Evolutionary conservation across 2,797 vertebrate genomes (phyloP).

Genomic region (Pseudomugil tenellus): DNA sequence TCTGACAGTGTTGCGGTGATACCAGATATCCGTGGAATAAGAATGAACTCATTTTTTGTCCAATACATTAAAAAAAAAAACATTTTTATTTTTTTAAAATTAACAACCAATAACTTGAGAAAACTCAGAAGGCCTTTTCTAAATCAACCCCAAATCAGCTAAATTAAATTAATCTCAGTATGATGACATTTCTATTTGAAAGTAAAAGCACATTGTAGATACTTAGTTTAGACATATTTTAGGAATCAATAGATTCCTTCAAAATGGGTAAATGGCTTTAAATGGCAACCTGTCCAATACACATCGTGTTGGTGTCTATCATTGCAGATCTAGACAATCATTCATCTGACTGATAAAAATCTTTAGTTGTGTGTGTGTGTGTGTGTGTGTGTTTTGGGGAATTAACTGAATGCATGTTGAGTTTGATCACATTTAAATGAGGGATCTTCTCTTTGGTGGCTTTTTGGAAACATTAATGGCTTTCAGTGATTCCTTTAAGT

Average conservation of each 20-base stretch:
- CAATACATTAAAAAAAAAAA: neutral
- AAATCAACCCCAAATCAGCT: neutral
- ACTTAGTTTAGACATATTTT: neutral
- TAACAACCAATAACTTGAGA: neutral
- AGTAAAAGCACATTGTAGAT: neutral
- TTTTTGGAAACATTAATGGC: neutral
- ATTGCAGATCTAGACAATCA: neutral
- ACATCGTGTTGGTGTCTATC: neutral
- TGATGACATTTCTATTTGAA: neutral
- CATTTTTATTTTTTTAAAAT: neutral
- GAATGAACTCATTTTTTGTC: neutral
- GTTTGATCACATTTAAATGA: neutral
- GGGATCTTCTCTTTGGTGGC: neutral
- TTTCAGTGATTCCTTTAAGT: neutral
- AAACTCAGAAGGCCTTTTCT: neutral
- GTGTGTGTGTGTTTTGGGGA: too few relatives aligned
- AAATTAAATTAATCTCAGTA: neutral
- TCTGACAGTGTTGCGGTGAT: neutral
- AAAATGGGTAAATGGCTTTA: neutral
- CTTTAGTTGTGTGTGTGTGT: neutral
- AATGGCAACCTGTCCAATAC: neutral
- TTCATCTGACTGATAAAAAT: neutral
- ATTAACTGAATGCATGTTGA: neutral
- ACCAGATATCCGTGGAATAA: conserved; percentile 6
- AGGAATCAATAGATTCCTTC: neutral